Evolutionary conservation across 2,888 invertebrate genomes (phyloP).

Genomic region (Protula sp.): DNA sequence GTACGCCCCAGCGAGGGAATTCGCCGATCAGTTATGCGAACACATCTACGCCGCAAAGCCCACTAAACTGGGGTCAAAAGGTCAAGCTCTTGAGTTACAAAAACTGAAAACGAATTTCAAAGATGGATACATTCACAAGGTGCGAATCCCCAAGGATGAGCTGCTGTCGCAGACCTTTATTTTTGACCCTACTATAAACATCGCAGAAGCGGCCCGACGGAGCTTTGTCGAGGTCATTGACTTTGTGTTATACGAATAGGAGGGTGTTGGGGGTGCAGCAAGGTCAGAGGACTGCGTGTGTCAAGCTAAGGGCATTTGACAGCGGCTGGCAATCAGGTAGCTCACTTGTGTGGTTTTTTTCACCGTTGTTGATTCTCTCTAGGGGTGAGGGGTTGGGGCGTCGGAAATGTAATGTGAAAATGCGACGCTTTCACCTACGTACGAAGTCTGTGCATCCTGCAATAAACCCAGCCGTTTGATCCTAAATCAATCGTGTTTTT

Average conservation of each 20-base stretch:
- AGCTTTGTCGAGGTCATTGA: neutral
- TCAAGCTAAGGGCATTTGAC: no score
- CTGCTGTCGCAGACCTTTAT: neutral
- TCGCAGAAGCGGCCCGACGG: neutral
- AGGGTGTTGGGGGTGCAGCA: no score
- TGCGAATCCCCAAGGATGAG: neutral
- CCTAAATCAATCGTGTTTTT: no score
- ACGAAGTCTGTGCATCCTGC: no score
- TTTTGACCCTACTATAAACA: neutral
- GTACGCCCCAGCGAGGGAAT: neutral
- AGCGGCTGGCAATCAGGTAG: no score
- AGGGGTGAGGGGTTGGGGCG: no score
- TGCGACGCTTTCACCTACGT: no score
- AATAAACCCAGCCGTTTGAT: no score
- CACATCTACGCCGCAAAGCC: neutral
- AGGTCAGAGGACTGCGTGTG: no score
- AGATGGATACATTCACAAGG: neutral
- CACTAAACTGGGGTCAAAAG: neutral
- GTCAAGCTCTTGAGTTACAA: neutral
- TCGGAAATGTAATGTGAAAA: no score
- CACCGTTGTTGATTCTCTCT: no score
- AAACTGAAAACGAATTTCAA: neutral
- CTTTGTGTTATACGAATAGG: neutral
- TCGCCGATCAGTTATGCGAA: neutral
- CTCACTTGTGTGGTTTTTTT: no score